Base-by-base conservation (phyloP, 2,113 vertebrate species). In the Rhynchomys soricoides region DNA sequence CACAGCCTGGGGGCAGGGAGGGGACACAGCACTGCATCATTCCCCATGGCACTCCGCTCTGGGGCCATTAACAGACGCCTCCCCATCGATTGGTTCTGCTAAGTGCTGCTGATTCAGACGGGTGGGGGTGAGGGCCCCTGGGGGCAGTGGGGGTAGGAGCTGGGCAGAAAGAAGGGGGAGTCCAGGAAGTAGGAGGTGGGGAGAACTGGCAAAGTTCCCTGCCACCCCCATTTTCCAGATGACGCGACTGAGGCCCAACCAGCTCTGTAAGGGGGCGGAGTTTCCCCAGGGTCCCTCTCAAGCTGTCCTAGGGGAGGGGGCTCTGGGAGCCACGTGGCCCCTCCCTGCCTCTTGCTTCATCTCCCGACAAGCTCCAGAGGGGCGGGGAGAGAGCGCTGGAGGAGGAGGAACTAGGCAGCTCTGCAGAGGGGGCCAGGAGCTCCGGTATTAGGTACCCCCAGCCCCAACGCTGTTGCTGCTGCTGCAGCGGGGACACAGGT, bases 151-250 rank as follows among this genome's bases (percentile, higher is more conserved):
- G 90, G 88, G 96, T 89, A 96, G 87, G 87, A 96, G 31, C 95
- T 90, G 93, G 93, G 97, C 96, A 97, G 95, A 97, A 96, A 97
- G 97, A 90, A 64, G 83, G 96, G 91, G 90, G 82, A 97, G 96
- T 96, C 96, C 92, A 96, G 96, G 95, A 97, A 97, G 81, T 9
- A 85, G 97, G 96, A 98, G 95, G 91, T 95, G 87, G 86, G 95
- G 86, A 93, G 89, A 96, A 90, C 66, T 97, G 96, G 96, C 96
- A 95, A 95, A 81, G 29, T 82, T 97, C 92, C 96, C 95, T 93
- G 95, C 97, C 96, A 97, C 97, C 97, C 98, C 98, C 96, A 96
- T 97, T 97, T 97, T 97, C 96, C 95, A 98, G 97, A 98, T 97
- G 97, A 98, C 96, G 97, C 96, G 93, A 97, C 97, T 97, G 97